Base-by-base conservation (phyloP, 2,888 invertebrate genomes). In the Andrena minutula region DNA sequence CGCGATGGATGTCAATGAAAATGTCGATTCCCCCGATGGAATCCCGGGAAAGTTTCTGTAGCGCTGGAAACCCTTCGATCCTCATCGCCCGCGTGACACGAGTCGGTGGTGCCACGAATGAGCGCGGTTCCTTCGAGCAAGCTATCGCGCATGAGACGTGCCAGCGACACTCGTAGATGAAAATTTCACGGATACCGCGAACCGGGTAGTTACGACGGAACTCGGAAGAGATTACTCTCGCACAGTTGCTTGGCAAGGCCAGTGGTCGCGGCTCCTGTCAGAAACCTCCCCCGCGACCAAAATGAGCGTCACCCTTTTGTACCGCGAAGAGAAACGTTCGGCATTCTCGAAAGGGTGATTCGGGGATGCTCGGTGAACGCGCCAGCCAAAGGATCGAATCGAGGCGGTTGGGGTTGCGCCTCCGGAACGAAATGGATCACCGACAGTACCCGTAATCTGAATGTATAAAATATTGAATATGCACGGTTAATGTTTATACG, bases 401-500 rank as follows among this genome's bases (percentile, higher is more conserved):
- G 56, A 32, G 41, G 16, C 10, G 41, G n/a, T n/a, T 30, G 16
- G 23, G 63, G 56, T 56, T 28, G n/a, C 30, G 49, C 4, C 12
- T 51, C 23, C 12, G 20, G 12, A 35, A 53, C 10, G 20, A 23
- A 20, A 61, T 2, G n/a, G 28, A 53, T 58, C 58, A 47, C n/a
- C 61, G 23, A 56, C n/a, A 20, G 47, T 58, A 51, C 20, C 51
- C 51, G 70, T 49, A 30, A 75, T 74, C 81, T 20, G 61, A 49
- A 82, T 72, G 72, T 73, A 76, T 65, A 41, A 64, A 70, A 70
- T 66, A 66, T 65, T 74, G 51, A 69, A 68, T 71, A 41, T 74
- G 64, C 61, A 47, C 65, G 51, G 61, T 74, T 72, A 65, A 78
- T 78, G 74, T 79, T 83, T 75, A 51, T 65, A 72, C 74, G 70